phyloP scores from a whole-genome alignment of 2,113 vertebrate genomes.

The Brachypodius melanocephalos region DNA sequence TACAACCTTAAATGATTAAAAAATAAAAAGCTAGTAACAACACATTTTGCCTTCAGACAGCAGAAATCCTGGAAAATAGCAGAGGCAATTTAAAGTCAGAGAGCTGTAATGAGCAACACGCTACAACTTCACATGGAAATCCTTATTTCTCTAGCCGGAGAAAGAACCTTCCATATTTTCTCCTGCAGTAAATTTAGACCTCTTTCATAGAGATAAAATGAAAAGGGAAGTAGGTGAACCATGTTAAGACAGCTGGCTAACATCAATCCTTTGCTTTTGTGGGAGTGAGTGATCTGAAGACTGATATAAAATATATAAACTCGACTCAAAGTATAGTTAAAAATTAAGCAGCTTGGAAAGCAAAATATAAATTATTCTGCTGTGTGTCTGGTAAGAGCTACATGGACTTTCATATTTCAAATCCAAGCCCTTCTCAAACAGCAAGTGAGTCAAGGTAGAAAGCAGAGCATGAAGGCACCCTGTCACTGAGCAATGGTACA shows the following conservation, averaged over 20 bases:
- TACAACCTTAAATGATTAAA: background rate
- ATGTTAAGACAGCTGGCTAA: background rate
- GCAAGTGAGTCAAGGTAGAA: background rate
- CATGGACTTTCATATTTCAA: background rate
- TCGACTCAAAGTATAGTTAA: background rate
- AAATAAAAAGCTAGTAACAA: background rate
- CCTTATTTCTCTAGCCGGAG: background rate
- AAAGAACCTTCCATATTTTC: background rate
- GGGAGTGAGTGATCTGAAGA: background rate
- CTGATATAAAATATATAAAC: conserved; percentile 21
- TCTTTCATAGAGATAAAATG: background rate
- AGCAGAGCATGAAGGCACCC: background rate
- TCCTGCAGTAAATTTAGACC: background rate
- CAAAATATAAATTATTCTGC: conserved; percentile 36
- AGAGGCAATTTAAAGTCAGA: background rate
- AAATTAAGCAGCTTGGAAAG: conserved; percentile 31
- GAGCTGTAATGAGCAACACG: background rate
- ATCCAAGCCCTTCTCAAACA: background rate
- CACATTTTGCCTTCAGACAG: background rate
- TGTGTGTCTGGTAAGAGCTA: background rate
- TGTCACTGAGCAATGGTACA: background rate
- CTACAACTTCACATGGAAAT: background rate
- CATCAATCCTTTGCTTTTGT: background rate
- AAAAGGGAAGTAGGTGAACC: background rate
- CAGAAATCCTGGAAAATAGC: background rate